Evolutionary conservation across 2,888 invertebrate genomes (phyloP).

Genomic region (Octodonta nipae): DNA sequence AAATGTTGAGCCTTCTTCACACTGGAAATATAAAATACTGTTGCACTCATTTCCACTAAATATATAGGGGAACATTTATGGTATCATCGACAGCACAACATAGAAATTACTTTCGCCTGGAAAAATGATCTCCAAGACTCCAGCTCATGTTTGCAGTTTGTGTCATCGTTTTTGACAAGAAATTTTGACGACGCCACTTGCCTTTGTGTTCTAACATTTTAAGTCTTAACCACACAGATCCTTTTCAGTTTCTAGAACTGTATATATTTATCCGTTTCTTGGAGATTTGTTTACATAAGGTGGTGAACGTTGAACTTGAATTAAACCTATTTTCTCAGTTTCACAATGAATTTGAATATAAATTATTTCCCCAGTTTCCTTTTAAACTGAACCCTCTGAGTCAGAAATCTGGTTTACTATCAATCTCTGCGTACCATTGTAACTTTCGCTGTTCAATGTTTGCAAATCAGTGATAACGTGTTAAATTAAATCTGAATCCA

Average conservation of each 20-base stretch:
- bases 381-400: background rate
- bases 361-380: background rate
- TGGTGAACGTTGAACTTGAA: slow-evolving; percentile 1
- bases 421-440: slow-evolving; percentile 1
- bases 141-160: background rate
- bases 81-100: background rate
- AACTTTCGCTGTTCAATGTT: background rate
- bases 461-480: background rate
- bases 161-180: background rate
- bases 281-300: background rate
- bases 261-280: background rate
- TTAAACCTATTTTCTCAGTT: background rate
- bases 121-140: background rate
- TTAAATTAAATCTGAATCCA: slow-evolving; percentile 1
- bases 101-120: background rate
- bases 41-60: slow-evolving; percentile 1
- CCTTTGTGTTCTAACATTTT: background rate
- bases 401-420: background rate
- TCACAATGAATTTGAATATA: background rate
- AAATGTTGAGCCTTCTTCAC: slow-evolving; percentile 1
- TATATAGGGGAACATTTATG: background rate
- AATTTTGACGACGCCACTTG: background rate
- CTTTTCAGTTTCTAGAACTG: background rate
- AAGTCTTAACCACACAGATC: background rate
- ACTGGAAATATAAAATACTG: background rate